Base-by-base conservation (phyloP, 2,113 vertebrate genomes). In the Ceyx melanurus region DNA sequence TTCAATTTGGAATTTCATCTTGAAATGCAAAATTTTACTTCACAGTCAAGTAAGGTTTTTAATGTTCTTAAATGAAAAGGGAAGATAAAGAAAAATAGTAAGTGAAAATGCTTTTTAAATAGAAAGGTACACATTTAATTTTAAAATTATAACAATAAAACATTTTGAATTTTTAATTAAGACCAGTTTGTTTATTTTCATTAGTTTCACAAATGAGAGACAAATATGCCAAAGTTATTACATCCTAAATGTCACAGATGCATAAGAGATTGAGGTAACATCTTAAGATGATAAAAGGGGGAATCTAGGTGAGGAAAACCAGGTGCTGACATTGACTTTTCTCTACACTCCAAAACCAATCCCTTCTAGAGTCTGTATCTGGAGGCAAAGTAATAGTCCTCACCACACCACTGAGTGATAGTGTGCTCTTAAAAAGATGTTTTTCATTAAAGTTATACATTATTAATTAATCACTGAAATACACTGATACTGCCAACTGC, bases 401-500 rank as follows among this genome's bases (percentile, higher is more conserved):
- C 0, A 0, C 9, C 60, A 76, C 19, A 40, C 33, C 68, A 21
- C 18, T 37, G 8, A 48, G 79, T 64, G n/a, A 70, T 40, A 79
- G 35, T 1, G 4, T 61, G 37, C 33, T 71, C 29, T 60, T 67
- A 74, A 48, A 80, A 66, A 88, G 15, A 81, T 45, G 11, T 26
- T 86, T 83, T 86, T 53, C 56, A 83, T 62, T 46, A 56, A 94
- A 88, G 29, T 77, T 88, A 48, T 78, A 64, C 16, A 28, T 43
- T 92, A 77, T 61, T 86, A 95, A 94, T 93, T 90, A 93, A 92
- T 90, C 58, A 46, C 51, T 75, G 67, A 87, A 87, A 84, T 65
- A 53, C 70, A 90, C 21, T 65, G 50, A 26, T 73, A 82, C 33
- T 89, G 92, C 72, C 46, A 92, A 51, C 58, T 72, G 54, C 50